A percentile compares a stretch with the other conserved stretches of the same genome.
phyloP scores from a whole-genome alignment of 1,140 invertebrate genomes.

The Helicoverpa zea region DNA sequence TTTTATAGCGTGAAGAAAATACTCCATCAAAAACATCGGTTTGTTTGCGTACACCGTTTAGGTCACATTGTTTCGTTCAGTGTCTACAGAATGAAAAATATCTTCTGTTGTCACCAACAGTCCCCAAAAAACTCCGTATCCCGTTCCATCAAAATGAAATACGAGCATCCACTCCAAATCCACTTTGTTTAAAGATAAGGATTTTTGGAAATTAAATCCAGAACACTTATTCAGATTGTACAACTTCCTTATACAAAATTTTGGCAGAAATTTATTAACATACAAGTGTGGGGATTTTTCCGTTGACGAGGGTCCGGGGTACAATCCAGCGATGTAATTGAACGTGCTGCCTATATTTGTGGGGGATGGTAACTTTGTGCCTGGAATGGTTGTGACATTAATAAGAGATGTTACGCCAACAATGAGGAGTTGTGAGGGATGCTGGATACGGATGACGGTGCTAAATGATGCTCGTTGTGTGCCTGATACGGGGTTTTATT shows the following conservation, averaged over 20 bases:
- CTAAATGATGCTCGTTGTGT: slow-evolving; percentile 27
- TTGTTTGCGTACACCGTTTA: no score
- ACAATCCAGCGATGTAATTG: slow-evolving; percentile 17
- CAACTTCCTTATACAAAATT: slow-evolving; percentile 46
- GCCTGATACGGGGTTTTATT: slow-evolving; percentile 12
- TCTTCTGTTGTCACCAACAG: not conserved
- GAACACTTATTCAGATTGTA: slow-evolving; percentile 19
- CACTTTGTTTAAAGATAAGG: slow-evolving; percentile 29
- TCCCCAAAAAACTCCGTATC: not conserved
- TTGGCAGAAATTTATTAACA: slow-evolving; percentile 47
- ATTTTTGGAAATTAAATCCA: slow-evolving; percentile 47
- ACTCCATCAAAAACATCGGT: no score
- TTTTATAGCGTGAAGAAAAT: no score
- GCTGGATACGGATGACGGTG: slow-evolving; percentile 10
- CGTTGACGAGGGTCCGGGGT: slow-evolving; percentile 34
- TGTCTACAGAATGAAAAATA: not conserved
- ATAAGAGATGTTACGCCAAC: slow-evolving; percentile 40
- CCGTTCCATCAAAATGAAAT: slow-evolving; percentile 12
- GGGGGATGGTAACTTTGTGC: slow-evolving; percentile 25
- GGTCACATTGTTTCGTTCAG: no score
- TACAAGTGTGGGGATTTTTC: slow-evolving; percentile 39
- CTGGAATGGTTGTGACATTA: slow-evolving; percentile 37
- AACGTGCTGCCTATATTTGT: slow-evolving; percentile 32
- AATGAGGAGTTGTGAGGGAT: slow-evolving; percentile 33
- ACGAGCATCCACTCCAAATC: slow-evolving; percentile 28